Evolutionary conservation across 1,140 invertebrate genomes (phyloP), one percentile per base, ranked within the genome.

Genomic region (Drosophila eugracilis): DNA sequence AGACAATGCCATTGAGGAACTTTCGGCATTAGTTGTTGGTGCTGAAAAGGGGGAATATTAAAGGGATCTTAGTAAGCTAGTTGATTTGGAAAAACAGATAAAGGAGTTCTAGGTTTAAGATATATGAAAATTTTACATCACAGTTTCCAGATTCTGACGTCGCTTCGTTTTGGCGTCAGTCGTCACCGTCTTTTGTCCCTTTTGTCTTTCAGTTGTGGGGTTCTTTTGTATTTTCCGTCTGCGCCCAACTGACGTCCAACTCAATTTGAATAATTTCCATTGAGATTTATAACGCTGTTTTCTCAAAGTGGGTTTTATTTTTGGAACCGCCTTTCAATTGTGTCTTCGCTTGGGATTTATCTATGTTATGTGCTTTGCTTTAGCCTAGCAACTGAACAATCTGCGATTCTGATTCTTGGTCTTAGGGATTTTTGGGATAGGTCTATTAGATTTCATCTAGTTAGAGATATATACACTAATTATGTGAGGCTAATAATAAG

Each of bases 1-100:
- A 96, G 92, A 91, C 95, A 96, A 88, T 96, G 95, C 95, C 95
- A 96, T 79, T 96, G 95, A 3, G 96, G 96, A 57, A 96, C 94
- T 73, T 91, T 91, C 32, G 90, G 86, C 84, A 90, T 89, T 30
- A 90, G 70, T 52, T 88, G 86, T 70, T 90, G 83, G 53, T 91
- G 85, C 90, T 91, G 34, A 0, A 54, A 53, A 44, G 7, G 30
- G 0, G 30, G 3, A 32, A 32, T 12, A n/a, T 32, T 12, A 12
- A 32, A 4, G 3, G 10, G 4, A 32, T 32, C 10, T 32, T 12
- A 4, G 7, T 12, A 3, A 12, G 4, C 26, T 32, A 32, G 10
- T 32, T 9, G 3, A 12, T 9, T 32, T 32, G 10, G 3, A 32
- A 32, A 12, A 32, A 1, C 30, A n/a, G n/a, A n/a, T n/a, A n/a